Evolutionary conservation across 2,888 invertebrate species (phyloP).

Genomic region (Drosophila kanekoi): DNA sequence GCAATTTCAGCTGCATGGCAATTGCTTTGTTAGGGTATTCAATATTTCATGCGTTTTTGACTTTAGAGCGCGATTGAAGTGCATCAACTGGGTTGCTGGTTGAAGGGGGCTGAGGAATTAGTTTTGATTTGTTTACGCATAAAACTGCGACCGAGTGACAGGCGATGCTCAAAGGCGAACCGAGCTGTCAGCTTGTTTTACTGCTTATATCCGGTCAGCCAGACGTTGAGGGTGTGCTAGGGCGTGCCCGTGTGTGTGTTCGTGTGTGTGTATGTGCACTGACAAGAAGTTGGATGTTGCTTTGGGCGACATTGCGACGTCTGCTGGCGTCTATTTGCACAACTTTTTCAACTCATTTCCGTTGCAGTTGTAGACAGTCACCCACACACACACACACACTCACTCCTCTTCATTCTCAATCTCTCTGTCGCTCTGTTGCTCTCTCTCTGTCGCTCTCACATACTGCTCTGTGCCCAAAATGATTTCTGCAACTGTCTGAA

Average conservation of each 20-base stretch:
- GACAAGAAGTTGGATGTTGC: conserved; percentile 36
- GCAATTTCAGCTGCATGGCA: conserved; percentile 48
- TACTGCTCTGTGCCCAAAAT: conserved; percentile 58
- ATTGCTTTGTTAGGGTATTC: conserved; percentile 43
- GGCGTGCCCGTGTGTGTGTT: no score
- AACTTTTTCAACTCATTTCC: conserved; percentile 83
- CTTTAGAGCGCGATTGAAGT: conserved; percentile 21
- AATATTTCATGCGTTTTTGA: conserved; percentile 42
- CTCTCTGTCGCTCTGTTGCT: neutral
- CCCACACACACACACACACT: conserved; percentile 15
- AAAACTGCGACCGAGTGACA: conserved; percentile 27
- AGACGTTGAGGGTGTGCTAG: conserved; percentile 17
- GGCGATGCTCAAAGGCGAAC: conserved; percentile 33
- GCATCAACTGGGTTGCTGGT: conserved; percentile 9
- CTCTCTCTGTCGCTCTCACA: neutral
- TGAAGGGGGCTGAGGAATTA: conserved; percentile 51
- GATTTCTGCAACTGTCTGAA: conserved; percentile 80
- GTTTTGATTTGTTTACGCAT: conserved; percentile 67
- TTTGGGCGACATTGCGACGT: conserved; percentile 62
- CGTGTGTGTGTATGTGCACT: neutral
- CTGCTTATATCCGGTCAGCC: conserved; percentile 72
- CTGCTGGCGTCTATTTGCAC: conserved; percentile 72
- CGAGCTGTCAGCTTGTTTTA: conserved; percentile 75
- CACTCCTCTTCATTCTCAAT: neutral
- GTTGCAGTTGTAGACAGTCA: conserved; percentile 70